Base-by-base conservation (phyloP, 1,140 invertebrate genomes). In the Trinorchestia longiramus region DNA sequence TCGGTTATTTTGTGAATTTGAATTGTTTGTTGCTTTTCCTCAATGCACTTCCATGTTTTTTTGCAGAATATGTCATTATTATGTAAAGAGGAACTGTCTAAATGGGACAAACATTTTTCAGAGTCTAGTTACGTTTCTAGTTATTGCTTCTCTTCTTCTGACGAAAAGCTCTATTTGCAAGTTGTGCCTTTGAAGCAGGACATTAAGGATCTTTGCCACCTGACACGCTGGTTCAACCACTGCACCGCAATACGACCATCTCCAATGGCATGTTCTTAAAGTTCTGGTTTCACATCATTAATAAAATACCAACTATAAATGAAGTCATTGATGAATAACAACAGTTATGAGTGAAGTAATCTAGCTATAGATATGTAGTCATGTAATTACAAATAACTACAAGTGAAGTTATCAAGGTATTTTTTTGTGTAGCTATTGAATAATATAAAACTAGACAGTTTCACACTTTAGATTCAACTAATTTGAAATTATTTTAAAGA, bases 61-160 rank as follows among this genome's bases (percentile, higher is more conserved):
- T 43, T 95, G 23, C n/a, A 88, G 57, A 88, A 8, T 77, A 77
- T 95, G 45, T 23, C 77, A 95, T 43, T 95, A 43, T 91, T 44
- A 41, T 77, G 62, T 77, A 77, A 77, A 77, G 62, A 77, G 36
- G 62, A 77, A 28, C 62, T 77, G 36, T 77, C 62, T 28, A 77
- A 36, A 1, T 77, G 62, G 62, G 36, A 77, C 62, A 77, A 77
- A 19, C 62, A 77, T 77, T 77, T 77, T 77, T 77, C 62, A 77
- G 62, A 36, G 36, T 1, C 15, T 23, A 77, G 62, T 77, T 77
- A 77, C 28, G 62, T 77, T 11, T 77, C 62, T 23, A 28, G 62
- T 77, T 77, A 77, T 28, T 23, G 62, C 62, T 77, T 77, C 62
- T 23, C 15, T 77, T 77, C 62, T 77, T 11, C 62, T 77, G 62